Conservation (phyloP, 2,797 vertebrate genomes). For the Pseudopleuronectes americanus region DNA sequence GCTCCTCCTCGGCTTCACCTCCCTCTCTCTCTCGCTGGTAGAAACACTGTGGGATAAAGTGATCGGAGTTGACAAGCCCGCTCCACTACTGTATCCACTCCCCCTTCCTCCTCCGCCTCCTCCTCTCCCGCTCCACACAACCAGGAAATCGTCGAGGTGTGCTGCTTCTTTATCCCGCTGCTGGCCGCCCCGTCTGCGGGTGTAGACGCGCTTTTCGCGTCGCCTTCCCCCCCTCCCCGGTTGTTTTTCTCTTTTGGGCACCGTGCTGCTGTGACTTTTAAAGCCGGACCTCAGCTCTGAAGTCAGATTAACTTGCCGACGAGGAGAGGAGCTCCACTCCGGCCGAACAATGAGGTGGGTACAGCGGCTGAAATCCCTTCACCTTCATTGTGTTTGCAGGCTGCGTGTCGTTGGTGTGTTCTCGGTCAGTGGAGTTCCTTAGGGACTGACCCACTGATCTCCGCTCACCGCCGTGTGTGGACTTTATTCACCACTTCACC, state of each 20-base stretch:
- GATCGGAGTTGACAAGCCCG: slow-evolving; percentile 85
- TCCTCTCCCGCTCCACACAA: slow-evolving; percentile 76
- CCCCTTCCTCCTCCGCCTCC: slow-evolving; percentile 27
- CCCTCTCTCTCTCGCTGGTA: neutral
- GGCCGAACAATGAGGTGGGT: slow-evolving; percentile 87
- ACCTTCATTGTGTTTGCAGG: slow-evolving; percentile 73
- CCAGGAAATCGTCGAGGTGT: slow-evolving; percentile 88
- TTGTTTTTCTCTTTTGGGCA: neutral
- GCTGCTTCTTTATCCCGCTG: slow-evolving; percentile 77
- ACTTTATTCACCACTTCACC: no score
- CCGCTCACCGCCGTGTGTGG: no score
- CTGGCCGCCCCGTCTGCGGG: slow-evolving; percentile 69
- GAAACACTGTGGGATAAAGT: slow-evolving; percentile 66
- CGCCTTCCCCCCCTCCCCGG: slow-evolving; percentile 5
- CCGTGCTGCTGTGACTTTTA: slow-evolving; percentile 40
- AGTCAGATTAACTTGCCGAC: slow-evolving; percentile 67
- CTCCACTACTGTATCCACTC: slow-evolving; percentile 80
- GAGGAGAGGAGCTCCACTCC: slow-evolving; percentile 79
- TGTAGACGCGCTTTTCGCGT: slow-evolving; percentile 62
- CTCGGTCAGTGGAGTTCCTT: slow-evolving; percentile 45
- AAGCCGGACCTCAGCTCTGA: slow-evolving; percentile 63
- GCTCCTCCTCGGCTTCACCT: slow-evolving; percentile 24
- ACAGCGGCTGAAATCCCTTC: slow-evolving; percentile 76
- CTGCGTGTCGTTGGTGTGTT: slow-evolving; percentile 42
- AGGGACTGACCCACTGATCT: neutral